These are phyloP conservation scores for Oreochromis tanganicae DNA, from an alignment of 2,113 vertebrate genomes.

Conservation along the genomic window DNA sequence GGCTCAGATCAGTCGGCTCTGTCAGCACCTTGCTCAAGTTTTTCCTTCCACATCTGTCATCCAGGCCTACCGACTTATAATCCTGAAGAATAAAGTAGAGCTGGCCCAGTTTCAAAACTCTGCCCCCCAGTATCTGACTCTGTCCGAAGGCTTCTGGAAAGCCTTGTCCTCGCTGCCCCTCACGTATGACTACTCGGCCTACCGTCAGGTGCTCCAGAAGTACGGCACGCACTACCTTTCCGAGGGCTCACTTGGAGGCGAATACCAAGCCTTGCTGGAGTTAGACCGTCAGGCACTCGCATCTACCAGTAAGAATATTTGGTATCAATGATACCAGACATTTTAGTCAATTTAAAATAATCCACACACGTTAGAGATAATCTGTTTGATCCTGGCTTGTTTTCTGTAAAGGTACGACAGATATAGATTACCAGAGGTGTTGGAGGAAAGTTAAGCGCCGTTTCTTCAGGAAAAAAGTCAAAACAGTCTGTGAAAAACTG, in stretches of 20 bases:
- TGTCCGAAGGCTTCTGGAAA: conserved; percentile 87
- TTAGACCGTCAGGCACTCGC: conserved; percentile 70
- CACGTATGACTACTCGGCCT: conserved; percentile 79
- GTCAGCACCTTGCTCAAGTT: not conserved
- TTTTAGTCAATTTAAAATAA: not conserved
- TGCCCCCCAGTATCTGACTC: conserved; percentile 78
- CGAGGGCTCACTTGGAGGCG: conserved; percentile 87
- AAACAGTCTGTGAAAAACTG: conserved; percentile 59
- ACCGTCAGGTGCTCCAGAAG: conserved; percentile 76
- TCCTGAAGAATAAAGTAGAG: conserved; percentile 86
- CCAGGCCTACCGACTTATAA: conserved; percentile 79
- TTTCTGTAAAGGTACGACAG: conserved; percentile 49
- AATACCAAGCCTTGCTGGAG: conserved; percentile 81
- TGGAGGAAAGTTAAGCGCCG: conserved; percentile 69
- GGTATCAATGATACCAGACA: not conserved
- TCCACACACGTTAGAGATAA: not conserved
- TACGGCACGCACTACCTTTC: conserved; percentile 90
- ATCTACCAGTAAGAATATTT: conserved; percentile 68
- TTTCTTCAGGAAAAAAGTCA: conserved; percentile 64
- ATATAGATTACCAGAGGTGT: conserved; percentile 65
- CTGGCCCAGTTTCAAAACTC: conserved; percentile 93
- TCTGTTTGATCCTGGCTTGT: not conserved
- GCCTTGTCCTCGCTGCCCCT: conserved; percentile 79
- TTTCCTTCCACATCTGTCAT: not conserved
- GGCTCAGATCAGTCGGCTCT: not conserved